These are phyloP conservation scores for Rhineura floridana DNA, from an alignment of 2,113 vertebrate species.

Conservation along the genomic window DNA sequence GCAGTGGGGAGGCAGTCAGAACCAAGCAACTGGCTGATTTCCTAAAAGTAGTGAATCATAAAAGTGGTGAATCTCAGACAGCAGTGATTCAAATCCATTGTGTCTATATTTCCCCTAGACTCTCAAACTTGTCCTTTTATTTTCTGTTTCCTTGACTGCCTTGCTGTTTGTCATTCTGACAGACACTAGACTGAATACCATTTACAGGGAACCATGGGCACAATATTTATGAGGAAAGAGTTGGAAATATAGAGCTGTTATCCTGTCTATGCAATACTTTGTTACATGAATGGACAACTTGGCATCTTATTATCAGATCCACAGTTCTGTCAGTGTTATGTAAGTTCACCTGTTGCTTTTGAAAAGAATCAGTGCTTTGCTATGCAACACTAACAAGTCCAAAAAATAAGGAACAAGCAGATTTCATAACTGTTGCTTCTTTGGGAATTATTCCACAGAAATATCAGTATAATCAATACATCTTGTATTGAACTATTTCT, in stretches of 20 bases:
- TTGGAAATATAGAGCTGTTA: constrained; percentile 33
- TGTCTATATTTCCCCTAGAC: background rate
- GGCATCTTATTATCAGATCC: background rate
- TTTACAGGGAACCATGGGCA: constrained; percentile 30
- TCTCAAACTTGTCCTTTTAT: constrained; percentile 32
- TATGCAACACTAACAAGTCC: background rate
- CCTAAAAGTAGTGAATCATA: background rate
- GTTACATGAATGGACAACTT: constrained; percentile 13
- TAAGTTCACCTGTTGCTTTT: constrained; percentile 34
- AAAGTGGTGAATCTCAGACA: background rate
- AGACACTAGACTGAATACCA: constrained; percentile 21
- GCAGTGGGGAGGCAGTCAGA: accelerated
- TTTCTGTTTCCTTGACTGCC: constrained; percentile 47
- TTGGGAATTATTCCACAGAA: background rate
- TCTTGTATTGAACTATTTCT: background rate
- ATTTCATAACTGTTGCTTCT: background rate
- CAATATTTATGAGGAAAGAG: constrained; percentile 44
- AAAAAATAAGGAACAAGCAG: background rate
- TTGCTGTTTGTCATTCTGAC: constrained; percentile 52
- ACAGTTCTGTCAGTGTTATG: constrained; percentile 17
- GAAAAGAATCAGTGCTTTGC: constrained; percentile 40
- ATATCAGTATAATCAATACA: background rate
- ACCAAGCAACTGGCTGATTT: background rate
- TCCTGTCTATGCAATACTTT: background rate
- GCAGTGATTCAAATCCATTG: constrained; percentile 31